These are phyloP conservation scores for Polydrusus pterygomalis DNA, from an alignment of 2,888 invertebrate genomes.

Conservation along the genomic window DNA sequence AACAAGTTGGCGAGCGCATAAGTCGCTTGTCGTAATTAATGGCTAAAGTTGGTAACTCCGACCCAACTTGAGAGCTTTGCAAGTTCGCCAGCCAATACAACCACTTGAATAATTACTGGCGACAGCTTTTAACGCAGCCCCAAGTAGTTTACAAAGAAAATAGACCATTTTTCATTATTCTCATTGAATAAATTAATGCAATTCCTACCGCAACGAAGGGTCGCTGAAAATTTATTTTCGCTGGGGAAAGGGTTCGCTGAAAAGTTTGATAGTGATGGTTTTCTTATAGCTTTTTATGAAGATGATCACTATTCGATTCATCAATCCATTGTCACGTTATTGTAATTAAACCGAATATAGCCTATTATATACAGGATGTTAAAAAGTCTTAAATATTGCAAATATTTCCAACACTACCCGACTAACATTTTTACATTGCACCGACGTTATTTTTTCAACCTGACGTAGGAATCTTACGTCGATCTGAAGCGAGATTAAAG, in stretches of 20 bases:
- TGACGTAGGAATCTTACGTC: no score
- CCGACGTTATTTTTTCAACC: no score
- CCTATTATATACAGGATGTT: no score
- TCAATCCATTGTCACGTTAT: no score
- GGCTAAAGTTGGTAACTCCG: constrained; percentile 68
- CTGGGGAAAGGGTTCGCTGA: constrained; percentile 22
- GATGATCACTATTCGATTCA: neutral
- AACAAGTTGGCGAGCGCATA: constrained; percentile 56
- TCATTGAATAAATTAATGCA: constrained; percentile 60
- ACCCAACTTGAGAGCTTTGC: constrained; percentile 68
- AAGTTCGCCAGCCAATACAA: constrained; percentile 66
- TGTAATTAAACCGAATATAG: no score
- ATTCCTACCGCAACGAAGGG: constrained; percentile 41
- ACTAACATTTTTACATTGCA: no score
- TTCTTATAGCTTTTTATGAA: neutral
- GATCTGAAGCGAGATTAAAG: no score
- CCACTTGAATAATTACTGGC: constrained; percentile 70
- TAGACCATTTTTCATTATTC: constrained; percentile 64
- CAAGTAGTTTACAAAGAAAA: constrained; percentile 67
- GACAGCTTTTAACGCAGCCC: constrained; percentile 68
- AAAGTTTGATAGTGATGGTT: constrained; percentile 13
- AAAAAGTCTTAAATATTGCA: no score
- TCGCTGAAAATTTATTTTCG: constrained; percentile 38
- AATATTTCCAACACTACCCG: no score
- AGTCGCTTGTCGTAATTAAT: constrained; percentile 69